A percentile compares a stretch with the other conserved stretches of the same genome.
These are phyloP conservation scores for Antheraea pernyi DNA, from an alignment of 1,140 invertebrate genomes.

Conservation along the genomic window DNA sequence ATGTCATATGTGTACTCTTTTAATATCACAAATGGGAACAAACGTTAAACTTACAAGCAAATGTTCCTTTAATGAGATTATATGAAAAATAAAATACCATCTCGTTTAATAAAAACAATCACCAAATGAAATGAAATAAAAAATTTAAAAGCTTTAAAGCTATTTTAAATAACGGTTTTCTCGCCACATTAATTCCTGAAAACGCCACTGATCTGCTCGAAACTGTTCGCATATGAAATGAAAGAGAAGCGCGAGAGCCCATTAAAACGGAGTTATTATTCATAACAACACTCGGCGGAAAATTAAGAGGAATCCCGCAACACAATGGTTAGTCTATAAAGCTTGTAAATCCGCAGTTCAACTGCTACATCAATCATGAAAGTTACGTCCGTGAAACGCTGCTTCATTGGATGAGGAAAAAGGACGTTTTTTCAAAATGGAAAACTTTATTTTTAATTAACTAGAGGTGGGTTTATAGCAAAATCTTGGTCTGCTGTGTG, in stretches of 20 bases:
- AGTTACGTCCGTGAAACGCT: conserved; percentile 19
- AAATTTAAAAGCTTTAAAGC: conserved; percentile 6
- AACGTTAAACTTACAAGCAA: too few relatives aligned
- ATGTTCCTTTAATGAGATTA: too few relatives aligned
- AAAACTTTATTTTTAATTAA: too few relatives aligned
- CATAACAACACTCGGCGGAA: conserved; percentile 40
- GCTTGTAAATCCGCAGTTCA: conserved; percentile 18
- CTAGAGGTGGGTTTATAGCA: too few relatives aligned
- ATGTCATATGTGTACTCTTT: too few relatives aligned
- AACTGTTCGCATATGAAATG: conserved; percentile 23
- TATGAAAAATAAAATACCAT: too few relatives aligned
- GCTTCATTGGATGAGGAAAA: conserved; percentile 30
- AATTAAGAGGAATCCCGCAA: conserved; percentile 46
- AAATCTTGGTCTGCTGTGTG: too few relatives aligned
- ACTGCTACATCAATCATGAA: conserved; percentile 31
- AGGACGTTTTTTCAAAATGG: conserved; percentile 8
- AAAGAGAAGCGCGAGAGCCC: conserved; percentile 38
- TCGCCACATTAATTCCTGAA: not conserved
- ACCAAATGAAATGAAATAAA: too few relatives aligned
- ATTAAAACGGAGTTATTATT: conserved; percentile 49
- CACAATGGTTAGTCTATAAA: conserved; percentile 35
- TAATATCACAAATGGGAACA: too few relatives aligned
- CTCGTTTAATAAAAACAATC: too few relatives aligned
- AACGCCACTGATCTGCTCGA: not conserved
- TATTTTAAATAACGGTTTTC: not conserved